A percentile compares a stretch with the other conserved stretches of the same genome.
Conservation (phyloP, 2,797 vertebrate genomes). For the Helostoma temminkii region DNA sequence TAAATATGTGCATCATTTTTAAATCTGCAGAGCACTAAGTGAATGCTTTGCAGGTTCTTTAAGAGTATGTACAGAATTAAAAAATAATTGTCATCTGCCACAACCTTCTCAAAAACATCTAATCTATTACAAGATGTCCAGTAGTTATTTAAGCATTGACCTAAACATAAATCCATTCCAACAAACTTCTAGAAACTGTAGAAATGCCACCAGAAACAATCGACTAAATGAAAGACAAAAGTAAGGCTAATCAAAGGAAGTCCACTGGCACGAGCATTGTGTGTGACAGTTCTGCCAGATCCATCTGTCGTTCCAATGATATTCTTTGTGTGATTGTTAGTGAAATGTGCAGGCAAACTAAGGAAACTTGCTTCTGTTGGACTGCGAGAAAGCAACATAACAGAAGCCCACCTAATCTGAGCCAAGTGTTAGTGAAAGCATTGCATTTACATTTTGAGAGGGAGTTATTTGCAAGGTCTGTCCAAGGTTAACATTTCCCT, state of each 20-base stretch:
- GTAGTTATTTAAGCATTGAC: not conserved
- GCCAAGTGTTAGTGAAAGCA: constrained; percentile 38
- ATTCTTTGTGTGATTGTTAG: constrained; percentile 65
- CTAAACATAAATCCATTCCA: constrained; percentile 5
- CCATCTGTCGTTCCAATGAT: constrained; percentile 64
- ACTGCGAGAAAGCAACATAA: constrained; percentile 31
- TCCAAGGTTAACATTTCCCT: not conserved
- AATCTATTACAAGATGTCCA: constrained; percentile 5
- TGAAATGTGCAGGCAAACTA: constrained; percentile 31
- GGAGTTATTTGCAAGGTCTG: not conserved
- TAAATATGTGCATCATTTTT: not conserved
- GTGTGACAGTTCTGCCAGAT: constrained; percentile 51
- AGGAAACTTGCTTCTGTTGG: constrained; percentile 45
- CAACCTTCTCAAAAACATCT: not conserved
- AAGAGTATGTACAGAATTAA: too few relatives aligned
- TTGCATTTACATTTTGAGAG: constrained; percentile 13
- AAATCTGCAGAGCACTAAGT: not conserved
- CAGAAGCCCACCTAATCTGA: constrained; percentile 34
- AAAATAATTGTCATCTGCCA: not conserved
- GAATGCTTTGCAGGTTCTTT: too few relatives aligned
- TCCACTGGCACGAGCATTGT: constrained; percentile 48
- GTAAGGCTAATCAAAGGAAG: constrained; percentile 54
- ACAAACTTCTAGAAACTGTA: constrained; percentile 19
- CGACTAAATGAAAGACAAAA: constrained; percentile 40
- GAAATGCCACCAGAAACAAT: constrained; percentile 13